Evolutionary conservation across 2,888 invertebrate species (phyloP), one percentile per base, ranked within the genome.

Genomic region (Carcina quercana): DNA sequence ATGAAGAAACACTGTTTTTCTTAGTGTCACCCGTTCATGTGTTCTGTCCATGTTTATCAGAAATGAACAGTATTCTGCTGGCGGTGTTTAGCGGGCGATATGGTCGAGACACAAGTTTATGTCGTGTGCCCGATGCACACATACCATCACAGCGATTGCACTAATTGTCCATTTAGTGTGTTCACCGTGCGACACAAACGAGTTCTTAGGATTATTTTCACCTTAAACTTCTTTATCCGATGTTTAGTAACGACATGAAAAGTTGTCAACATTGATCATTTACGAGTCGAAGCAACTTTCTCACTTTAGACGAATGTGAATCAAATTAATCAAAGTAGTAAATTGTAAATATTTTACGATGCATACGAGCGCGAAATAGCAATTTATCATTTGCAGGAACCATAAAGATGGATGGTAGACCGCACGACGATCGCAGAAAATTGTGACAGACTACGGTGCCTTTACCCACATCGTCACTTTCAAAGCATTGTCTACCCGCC

Each of bases 361-460:
- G n/a, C n/a, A n/a, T n/a, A n/a, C n/a, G n/a, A n/a, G 20, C 11
- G 24, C 24, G 48, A 17, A 39, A 48, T 49, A 47, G 53, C 49
- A 59, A 63, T 71, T 59, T 61, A 61, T 67, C 58, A 62, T 53
- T 54, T 53, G 53, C 49, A 59, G 49, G 49, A 58, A 61, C 52
- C 53, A 58, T 58, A 64, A 64, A 5, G 7, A 5, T 7, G 5
- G 7, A 63, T 66, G 62, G 59, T 64, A 68, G 54, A 76, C 76
- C 75, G 65, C 74, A 75, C 48, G 57, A 63, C 49, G 49, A 59
- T 61, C 49, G 52, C 47, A 56, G 48, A 60, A 68, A 73, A 74
- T 68, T 65, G 62, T 60, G 59, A 57, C 59, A 47, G 48, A 59
- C 47, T 53, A 60, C 54, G 51, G 56, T 57, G 55, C 62, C 53